Base-by-base conservation (phyloP, 2,113 vertebrate genomes). In the Hippocampus comes region DNA sequence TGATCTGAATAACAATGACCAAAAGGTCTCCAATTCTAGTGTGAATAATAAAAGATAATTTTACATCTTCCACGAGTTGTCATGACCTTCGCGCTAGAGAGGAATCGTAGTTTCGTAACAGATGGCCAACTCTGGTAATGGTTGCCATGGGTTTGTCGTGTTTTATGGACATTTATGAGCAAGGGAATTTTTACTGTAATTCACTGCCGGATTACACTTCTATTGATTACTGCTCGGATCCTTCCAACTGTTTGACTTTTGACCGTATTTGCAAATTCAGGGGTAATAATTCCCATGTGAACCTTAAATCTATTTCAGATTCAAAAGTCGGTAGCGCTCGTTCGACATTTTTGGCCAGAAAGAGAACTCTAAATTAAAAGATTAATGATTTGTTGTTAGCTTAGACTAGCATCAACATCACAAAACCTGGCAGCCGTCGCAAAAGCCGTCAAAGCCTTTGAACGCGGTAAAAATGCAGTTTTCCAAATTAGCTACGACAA, bases 211-310 rank as follows among this genome's bases (percentile, higher is more conserved):
- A 18, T 49, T 66, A 48, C 12, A 18, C n/a, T 66, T 27, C 7
- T 27, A 18, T 48, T 46, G 64, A 66, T 66, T 17, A 18, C 7
- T 8, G 14, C n/a, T 48, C 9, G 43, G 42, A 48, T 66, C 2
- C n/a, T 64, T 66, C 42, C 63, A 66, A 25, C 14, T 60, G 25
- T 60, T 60, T 60, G 63, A 46, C 41, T 43, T 46, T 66, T 66
- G 42, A 66, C 25, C 15, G 14, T 30, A 61, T 61, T 51, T 30
- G 25, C 43, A 27, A 18, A 25, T 27, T 48, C 43, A 20, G 41
- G 43, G 10, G 5, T 43, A 46, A 65, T 43, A 17, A 30, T 23
- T 23, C n/a, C 63, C 63, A 66, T 46, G 41, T 48, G 63, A 48
- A 25, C 42, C n/a, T 42, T 61, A 34, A 25, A 48, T 66, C 46